Conservation (phyloP, 2,113 vertebrate genomes). For the Pycnonotus jocosus region DNA sequence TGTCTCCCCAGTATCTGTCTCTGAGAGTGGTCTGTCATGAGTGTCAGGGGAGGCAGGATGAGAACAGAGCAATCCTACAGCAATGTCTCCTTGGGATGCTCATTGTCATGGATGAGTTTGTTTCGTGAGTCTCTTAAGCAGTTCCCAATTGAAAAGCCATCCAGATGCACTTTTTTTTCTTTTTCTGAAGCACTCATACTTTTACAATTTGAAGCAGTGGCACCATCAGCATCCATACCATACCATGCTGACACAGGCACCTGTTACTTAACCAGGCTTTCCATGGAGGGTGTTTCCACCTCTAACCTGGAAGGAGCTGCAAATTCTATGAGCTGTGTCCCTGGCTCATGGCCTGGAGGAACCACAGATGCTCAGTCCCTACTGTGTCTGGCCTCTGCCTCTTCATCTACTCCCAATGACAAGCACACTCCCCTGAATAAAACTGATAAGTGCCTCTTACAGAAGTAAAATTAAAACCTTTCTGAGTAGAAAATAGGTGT, state of each 20-base stretch:
- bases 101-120: neutral
- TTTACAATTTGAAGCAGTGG: neutral
- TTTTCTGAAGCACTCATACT: neutral
- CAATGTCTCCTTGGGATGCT: neutral
- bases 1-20: neutral
- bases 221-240: neutral
- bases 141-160: neutral
- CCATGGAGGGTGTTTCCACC: neutral
- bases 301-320: accelerated
- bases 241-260: neutral
- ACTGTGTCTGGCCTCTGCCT: neutral
- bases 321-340: neutral
- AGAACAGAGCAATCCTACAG: neutral
- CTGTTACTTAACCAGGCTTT: neutral
- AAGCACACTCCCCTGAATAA: neutral
- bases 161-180: neutral
- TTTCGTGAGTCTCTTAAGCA: neutral
- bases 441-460: neutral
- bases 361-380: neutral
- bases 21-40: neutral
- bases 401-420: neutral
- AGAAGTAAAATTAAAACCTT: neutral
- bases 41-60: neutral
- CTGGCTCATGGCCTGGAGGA: neutral
- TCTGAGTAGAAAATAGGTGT: neutral